Conservation (phyloP, 2,113 vertebrate species). For the Leucoraja erinaceus region DNA sequence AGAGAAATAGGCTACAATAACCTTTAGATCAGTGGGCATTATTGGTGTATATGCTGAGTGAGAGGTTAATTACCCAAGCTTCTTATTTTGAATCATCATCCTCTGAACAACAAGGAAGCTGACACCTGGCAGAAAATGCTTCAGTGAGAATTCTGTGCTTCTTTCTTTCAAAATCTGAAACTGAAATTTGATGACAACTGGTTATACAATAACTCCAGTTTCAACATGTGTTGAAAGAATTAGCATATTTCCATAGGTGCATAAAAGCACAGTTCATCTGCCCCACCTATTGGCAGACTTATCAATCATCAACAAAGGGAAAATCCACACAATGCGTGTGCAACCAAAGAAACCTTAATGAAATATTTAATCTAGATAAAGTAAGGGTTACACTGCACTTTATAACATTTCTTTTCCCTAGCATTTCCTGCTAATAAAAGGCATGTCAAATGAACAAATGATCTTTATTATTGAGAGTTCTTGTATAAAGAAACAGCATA, state of each 20-base stretch:
- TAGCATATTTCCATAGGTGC: neutral
- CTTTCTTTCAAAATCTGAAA: neutral
- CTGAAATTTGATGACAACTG: neutral
- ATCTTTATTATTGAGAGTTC: neutral
- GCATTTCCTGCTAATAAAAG: neutral
- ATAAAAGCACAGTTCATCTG: neutral
- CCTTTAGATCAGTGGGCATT: neutral
- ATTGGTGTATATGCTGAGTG: neutral
- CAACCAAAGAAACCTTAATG: neutral
- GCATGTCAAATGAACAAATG: neutral
- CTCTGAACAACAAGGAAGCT: neutral
- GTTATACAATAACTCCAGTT: neutral
- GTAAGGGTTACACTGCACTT: neutral
- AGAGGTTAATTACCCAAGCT: neutral
- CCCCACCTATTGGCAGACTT: neutral
- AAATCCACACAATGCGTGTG: neutral
- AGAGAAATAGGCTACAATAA: neutral
- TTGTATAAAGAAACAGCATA: neutral
- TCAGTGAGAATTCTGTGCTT: neutral
- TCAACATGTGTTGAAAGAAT: neutral
- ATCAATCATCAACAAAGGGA: neutral
- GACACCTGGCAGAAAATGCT: neutral
- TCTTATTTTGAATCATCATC: neutral
- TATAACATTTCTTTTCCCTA: neutral
- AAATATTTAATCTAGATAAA: constrained; percentile 10